phyloP scores from a whole-genome alignment of 2,888 invertebrate species.

The Drosophila prostipennis region DNA sequence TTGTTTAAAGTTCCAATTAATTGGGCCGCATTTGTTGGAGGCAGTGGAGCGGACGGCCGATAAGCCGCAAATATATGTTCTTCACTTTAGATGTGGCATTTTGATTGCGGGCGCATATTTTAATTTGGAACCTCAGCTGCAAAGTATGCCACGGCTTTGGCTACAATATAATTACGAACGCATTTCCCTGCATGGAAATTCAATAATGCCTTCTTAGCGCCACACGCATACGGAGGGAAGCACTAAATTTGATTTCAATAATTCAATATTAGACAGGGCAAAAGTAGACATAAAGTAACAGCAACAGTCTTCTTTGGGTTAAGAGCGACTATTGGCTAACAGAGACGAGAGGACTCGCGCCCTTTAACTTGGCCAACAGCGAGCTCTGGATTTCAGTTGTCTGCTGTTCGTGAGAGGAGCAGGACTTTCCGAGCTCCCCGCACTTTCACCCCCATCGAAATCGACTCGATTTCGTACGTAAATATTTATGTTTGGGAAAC shows the following conservation, averaged over 20 bases:
- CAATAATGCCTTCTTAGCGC: constrained; percentile 14
- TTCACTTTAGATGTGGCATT: constrained; percentile 17
- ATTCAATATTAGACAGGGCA: constrained; percentile 22
- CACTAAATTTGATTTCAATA: constrained; percentile 37
- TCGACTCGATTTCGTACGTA: constrained; percentile 52
- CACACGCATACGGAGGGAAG: constrained; percentile 14
- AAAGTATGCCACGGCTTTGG: constrained; percentile 29
- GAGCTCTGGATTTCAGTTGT: constrained; percentile 32
- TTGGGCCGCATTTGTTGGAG: constrained; percentile 36
- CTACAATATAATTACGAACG: constrained; percentile 21
- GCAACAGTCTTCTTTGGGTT: constrained; percentile 7
- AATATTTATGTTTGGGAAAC: constrained; percentile 71
- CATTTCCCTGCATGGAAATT: constrained; percentile 4
- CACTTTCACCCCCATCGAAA: neutral
- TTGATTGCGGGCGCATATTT: constrained; percentile 21
- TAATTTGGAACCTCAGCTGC: constrained; percentile 6
- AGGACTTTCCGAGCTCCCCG: constrained; percentile 10
- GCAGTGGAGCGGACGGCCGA: constrained; percentile 30
- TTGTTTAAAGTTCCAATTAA: constrained; percentile 51
- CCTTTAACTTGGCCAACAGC: constrained; percentile 14
- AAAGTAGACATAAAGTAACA: constrained; percentile 11
- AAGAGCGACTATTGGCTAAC: constrained; percentile 35
- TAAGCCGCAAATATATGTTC: constrained; percentile 34
- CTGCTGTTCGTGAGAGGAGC: constrained; percentile 29
- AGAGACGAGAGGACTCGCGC: constrained; percentile 21